A percentile compares a stretch with the other conserved stretches of the same genome.
These are phyloP conservation scores for Formica aserva DNA, from an alignment of 2,888 invertebrate genomes.

Conservation along the genomic window DNA sequence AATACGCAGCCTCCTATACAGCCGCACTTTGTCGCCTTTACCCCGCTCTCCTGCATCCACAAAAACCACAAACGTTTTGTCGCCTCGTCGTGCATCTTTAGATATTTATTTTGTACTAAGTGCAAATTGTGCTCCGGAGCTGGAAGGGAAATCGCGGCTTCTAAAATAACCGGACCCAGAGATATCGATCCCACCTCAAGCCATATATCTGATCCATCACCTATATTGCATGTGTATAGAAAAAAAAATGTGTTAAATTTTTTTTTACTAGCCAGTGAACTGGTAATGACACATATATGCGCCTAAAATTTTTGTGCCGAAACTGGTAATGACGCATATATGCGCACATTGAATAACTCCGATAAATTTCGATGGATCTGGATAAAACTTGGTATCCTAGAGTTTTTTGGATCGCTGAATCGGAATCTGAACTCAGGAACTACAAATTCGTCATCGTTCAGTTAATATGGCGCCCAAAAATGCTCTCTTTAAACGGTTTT, in stretches of 20 bases:
- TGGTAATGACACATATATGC: no score
- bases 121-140: slow-evolving; percentile 92
- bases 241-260: background rate
- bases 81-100: slow-evolving; percentile 93
- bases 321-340: no score
- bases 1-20: slow-evolving; percentile 98
- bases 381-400: no score
- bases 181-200: slow-evolving; percentile 96
- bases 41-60: slow-evolving; percentile 91
- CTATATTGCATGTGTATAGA: slow-evolving; percentile 62
- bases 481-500: no score
- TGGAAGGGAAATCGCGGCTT: slow-evolving; percentile 94
- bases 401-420: no score
- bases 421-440: no score
- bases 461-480: no score
- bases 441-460: no score
- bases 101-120: slow-evolving; percentile 92
- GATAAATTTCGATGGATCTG: no score
- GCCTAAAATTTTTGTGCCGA: no score
- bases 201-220: slow-evolving; percentile 91
- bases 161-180: slow-evolving; percentile 95
- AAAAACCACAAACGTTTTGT: slow-evolving; percentile 97
- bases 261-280: background rate
- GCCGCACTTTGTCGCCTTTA: slow-evolving; percentile 93
- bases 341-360: no score